Evolutionary conservation across 2,797 vertebrate genomes (phyloP).

Genomic region (Molossus molossus): DNA sequence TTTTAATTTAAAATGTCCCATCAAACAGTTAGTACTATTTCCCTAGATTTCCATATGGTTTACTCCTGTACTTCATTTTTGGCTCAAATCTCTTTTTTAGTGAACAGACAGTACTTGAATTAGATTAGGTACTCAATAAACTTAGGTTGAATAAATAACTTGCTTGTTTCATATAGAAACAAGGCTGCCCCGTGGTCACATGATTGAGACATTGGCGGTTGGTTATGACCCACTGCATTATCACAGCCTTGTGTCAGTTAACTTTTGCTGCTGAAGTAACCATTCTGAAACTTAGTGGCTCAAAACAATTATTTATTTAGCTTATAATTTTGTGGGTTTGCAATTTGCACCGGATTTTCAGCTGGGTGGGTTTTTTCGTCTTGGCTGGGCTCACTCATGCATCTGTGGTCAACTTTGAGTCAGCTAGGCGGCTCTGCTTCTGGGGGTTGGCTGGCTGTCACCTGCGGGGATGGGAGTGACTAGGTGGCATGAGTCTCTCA

Average conservation of each 20-base stretch:
- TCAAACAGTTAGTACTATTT: too few species aligned
- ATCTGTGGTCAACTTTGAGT: neutral
- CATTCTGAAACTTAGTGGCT: neutral
- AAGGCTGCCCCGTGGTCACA: neutral
- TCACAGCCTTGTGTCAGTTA: neutral
- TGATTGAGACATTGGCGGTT: neutral
- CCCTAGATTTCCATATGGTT: too few species aligned
- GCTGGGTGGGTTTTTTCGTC: neutral
- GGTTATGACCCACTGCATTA: neutral
- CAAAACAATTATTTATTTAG: slow-evolving; percentile 4
- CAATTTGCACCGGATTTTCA: neutral
- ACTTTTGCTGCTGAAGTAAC: slow-evolving; percentile 32
- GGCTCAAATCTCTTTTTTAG: too few species aligned
- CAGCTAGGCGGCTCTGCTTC: neutral
- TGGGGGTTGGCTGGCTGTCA: slow-evolving; percentile 14
- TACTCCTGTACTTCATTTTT: too few species aligned
- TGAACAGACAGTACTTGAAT: neutral
- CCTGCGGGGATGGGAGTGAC: neutral
- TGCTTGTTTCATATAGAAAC: slow-evolving; percentile 23
- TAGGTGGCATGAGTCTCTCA: neutral
- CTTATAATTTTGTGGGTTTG: neutral
- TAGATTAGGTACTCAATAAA: neutral
- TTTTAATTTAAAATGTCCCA: too few species aligned
- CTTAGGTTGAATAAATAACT: neutral
- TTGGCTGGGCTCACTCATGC: neutral